Evolutionary conservation across 2,888 invertebrate species (phyloP).

Genomic region (Sminthurinus aureus): DNA sequence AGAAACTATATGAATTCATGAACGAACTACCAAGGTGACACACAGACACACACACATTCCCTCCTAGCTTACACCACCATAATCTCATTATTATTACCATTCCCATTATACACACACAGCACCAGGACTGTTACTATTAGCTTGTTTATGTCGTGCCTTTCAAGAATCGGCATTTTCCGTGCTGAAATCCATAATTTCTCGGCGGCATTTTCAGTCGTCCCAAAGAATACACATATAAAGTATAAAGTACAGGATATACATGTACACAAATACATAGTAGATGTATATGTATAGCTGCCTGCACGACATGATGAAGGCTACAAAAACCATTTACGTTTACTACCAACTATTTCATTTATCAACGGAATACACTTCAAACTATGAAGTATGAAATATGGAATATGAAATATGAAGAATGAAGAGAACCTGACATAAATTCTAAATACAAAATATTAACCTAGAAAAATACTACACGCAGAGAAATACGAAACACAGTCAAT

Average conservation of each 20-base stretch:
- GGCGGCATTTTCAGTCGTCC: not conserved
- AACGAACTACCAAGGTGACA: not conserved
- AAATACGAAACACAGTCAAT: not conserved
- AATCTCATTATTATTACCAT: not conserved
- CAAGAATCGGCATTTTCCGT: not conserved
- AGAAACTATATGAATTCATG: not conserved
- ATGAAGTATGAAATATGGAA: no score
- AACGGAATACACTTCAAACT: no score
- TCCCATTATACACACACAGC: not conserved
- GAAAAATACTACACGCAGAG: not conserved
- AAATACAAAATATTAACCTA: not conserved
- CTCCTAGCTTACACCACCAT: not conserved
- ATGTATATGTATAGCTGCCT: not conserved
- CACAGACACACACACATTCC: conserved; percentile 2
- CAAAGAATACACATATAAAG: no score
- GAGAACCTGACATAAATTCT: not conserved
- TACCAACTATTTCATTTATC: no score
- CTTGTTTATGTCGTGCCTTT: not conserved
- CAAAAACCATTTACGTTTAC: not conserved
- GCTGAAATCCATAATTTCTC: not conserved
- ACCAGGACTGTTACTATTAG: not conserved
- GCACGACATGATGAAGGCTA: no score
- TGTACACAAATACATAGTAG: not conserved
- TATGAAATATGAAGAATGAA: not conserved
- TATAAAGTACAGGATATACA: not conserved